Evolutionary conservation across 1,140 invertebrate genomes (phyloP).

Genomic region (Cylas formicarius): DNA sequence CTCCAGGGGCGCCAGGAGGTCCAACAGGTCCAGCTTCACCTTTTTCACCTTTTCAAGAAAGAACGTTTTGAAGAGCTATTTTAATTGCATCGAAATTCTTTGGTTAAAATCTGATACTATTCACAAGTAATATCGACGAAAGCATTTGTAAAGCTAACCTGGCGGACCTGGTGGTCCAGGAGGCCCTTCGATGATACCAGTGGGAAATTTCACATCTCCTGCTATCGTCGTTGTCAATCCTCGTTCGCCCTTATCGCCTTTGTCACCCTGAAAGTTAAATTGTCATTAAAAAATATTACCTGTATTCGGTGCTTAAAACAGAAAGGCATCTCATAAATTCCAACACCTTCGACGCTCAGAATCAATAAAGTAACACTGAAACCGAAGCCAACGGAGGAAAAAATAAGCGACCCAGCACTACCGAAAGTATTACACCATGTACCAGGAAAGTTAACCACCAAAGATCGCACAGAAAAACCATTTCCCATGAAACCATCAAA

Average conservation of each 20-base stretch:
- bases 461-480: too few relatives aligned
- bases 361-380: too few relatives aligned
- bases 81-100: constrained; percentile 4
- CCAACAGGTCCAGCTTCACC: constrained; percentile 67
- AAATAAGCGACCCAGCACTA: not conserved
- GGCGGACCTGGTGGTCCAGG: constrained; percentile 85
- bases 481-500: too few relatives aligned
- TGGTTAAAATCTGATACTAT: constrained; percentile 1
- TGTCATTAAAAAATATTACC: too few relatives aligned
- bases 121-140: not conserved
- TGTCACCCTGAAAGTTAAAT: constrained; percentile 74
- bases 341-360: too few relatives aligned
- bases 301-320: too few relatives aligned
- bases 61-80: constrained; percentile 43
- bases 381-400: not conserved
- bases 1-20: constrained; percentile 63
- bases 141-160: constrained; percentile 54
- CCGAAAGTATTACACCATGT: not conserved
- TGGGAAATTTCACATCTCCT: constrained; percentile 75
- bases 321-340: too few relatives aligned
- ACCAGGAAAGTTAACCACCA: too few relatives aligned
- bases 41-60: constrained; percentile 67
- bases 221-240: constrained; percentile 83
- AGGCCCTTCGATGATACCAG: constrained; percentile 88
- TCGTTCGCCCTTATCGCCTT: constrained; percentile 83